phyloP scores from a whole-genome alignment of 2,113 vertebrate genomes.

The Zosterops japonicus region DNA sequence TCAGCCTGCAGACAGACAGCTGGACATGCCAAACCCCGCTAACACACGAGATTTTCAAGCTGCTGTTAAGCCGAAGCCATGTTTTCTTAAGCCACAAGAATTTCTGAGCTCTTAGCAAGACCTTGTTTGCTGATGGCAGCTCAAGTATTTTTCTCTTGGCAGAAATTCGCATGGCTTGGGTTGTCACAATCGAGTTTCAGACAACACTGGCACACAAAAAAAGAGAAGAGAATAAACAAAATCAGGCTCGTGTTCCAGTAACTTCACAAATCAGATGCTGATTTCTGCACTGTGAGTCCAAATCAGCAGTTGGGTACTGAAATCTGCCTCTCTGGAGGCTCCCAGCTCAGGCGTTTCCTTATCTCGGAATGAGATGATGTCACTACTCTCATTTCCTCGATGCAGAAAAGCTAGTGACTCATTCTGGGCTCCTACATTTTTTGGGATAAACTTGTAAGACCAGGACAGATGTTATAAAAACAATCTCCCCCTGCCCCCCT shows the following conservation, averaged over 20 bases:
- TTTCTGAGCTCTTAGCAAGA: not conserved
- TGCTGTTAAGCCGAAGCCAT: not conserved
- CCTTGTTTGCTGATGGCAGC: not conserved
- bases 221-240: not conserved
- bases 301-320: not conserved
- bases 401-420: not conserved
- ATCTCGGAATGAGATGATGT: not conserved
- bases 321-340: not conserved
- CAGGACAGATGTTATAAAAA: not conserved
- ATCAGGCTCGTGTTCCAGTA: not conserved
- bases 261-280: not conserved
- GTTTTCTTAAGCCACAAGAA: not conserved
- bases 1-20: constrained; percentile 34
- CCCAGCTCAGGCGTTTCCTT: not conserved
- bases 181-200: not conserved
- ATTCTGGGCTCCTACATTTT: not conserved
- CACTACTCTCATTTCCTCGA: not conserved
- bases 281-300: not conserved
- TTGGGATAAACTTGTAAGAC: not conserved
- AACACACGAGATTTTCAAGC: not conserved
- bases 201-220: not conserved
- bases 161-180: not conserved
- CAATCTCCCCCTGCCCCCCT: not conserved
- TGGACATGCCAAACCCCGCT: not conserved
- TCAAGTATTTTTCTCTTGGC: not conserved